Evolutionary conservation across 2,113 vertebrate species (phyloP).

Genomic region (Chauna torquata): DNA sequence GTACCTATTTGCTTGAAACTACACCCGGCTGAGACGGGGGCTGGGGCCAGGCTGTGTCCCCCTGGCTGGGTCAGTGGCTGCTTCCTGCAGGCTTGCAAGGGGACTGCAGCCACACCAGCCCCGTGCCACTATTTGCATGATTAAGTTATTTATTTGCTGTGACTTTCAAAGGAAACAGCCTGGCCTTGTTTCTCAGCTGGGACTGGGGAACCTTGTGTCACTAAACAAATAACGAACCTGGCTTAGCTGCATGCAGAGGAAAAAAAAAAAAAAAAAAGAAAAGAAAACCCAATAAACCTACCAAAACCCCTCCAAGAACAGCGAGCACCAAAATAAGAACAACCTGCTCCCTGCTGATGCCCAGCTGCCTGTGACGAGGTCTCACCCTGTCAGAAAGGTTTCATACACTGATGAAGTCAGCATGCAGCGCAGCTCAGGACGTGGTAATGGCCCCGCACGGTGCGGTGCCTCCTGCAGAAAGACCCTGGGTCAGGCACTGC

Average conservation of each 20-base stretch:
- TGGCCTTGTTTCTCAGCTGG: background rate
- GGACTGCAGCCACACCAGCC: rapidly evolving
- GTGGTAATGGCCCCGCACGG: rapidly evolving
- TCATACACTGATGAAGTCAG: background rate
- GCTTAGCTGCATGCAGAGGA: rapidly evolving
- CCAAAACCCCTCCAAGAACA: background rate
- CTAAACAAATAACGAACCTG: background rate
- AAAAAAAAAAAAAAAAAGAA: background rate
- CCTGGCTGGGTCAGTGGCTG: rapidly evolving
- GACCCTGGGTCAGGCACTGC: background rate
- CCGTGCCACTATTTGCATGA: background rate
- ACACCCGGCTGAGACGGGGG: background rate
- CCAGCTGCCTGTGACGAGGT: background rate
- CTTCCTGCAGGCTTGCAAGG: rapidly evolving
- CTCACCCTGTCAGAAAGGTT: background rate
- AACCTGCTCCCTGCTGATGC: background rate
- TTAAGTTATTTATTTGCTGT: background rate
- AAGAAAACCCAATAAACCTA: background rate
- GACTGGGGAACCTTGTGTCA: background rate
- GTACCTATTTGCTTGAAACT: background rate
- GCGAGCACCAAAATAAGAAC: background rate
- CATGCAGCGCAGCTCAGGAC: background rate
- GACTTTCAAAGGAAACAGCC: background rate
- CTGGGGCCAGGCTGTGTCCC: background rate
- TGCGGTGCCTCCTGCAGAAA: background rate